Conservation (phyloP, 2,113 vertebrate species). For the Thermophis baileyi region DNA sequence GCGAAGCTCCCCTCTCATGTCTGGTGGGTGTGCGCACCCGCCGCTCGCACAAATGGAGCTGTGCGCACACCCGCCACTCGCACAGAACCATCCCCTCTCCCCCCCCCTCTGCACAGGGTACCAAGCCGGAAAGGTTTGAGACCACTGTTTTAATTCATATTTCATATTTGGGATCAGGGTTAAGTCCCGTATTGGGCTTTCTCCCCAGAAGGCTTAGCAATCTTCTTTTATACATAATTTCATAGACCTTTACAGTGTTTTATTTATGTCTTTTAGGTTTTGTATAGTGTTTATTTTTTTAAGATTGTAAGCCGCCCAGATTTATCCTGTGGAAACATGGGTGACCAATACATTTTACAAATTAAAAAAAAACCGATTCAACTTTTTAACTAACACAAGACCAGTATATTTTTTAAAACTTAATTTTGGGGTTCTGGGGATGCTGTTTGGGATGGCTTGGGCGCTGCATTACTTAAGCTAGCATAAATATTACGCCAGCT, state of each 20-base stretch:
- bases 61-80: too few species aligned
- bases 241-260: background rate
- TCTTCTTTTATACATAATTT: background rate
- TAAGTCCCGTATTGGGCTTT: background rate
- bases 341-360: too few species aligned
- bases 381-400: background rate
- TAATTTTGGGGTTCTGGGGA: background rate
- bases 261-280: too few species aligned
- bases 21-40: too few species aligned
- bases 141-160: background rate
- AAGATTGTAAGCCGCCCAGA: too few species aligned
- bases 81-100: too few species aligned
- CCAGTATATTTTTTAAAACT: background rate
- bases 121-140: too few species aligned
- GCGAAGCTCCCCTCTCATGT: too few species aligned
- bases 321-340: too few species aligned
- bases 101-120: too few species aligned
- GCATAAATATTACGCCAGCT: background rate
- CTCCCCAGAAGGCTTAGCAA: background rate
- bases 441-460: background rate
- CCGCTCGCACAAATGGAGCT: too few species aligned
- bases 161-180: background rate
- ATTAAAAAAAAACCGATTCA: background rate
- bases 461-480: background rate
- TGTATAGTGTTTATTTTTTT: too few species aligned